These are phyloP conservation scores for Mohoua ochrocephala DNA, from an alignment of 2,113 vertebrate genomes.

Conservation along the genomic window DNA sequence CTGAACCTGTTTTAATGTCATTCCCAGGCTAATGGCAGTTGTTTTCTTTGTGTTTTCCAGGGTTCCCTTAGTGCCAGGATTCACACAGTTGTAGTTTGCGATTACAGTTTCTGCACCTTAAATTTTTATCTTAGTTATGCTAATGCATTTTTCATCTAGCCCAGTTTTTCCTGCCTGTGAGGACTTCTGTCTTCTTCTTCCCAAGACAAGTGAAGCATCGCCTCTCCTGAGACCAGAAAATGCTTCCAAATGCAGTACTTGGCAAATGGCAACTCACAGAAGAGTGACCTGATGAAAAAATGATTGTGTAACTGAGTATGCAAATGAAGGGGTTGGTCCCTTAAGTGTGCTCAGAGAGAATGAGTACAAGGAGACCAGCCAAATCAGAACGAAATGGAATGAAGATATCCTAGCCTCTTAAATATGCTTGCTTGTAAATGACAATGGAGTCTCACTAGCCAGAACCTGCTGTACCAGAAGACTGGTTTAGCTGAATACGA, in stretches of 20 bases:
- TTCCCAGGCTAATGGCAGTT: neutral
- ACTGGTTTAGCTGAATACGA: neutral
- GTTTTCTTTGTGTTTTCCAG: neutral
- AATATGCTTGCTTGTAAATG: neutral
- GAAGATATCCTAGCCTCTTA: neutral
- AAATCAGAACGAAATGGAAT: neutral
- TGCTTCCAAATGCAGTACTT: neutral
- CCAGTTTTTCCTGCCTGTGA: neutral
- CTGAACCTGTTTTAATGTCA: neutral
- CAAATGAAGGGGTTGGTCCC: neutral
- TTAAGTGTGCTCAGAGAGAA: neutral
- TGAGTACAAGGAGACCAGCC: neutral
- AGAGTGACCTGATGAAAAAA: neutral
- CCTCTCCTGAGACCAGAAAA: neutral
- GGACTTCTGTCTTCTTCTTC: neutral
- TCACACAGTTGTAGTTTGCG: neutral
- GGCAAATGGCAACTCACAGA: neutral
- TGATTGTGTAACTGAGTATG: neutral
- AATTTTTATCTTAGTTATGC: neutral
- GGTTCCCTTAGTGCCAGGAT: neutral
- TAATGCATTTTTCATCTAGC: neutral
- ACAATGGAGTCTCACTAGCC: neutral
- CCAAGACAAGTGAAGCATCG: neutral
- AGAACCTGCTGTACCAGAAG: slow-evolving; percentile 11
- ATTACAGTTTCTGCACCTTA: neutral